Evolutionary conservation across 2,888 invertebrate genomes (phyloP).

Genomic region (Coelinius sp.): DNA sequence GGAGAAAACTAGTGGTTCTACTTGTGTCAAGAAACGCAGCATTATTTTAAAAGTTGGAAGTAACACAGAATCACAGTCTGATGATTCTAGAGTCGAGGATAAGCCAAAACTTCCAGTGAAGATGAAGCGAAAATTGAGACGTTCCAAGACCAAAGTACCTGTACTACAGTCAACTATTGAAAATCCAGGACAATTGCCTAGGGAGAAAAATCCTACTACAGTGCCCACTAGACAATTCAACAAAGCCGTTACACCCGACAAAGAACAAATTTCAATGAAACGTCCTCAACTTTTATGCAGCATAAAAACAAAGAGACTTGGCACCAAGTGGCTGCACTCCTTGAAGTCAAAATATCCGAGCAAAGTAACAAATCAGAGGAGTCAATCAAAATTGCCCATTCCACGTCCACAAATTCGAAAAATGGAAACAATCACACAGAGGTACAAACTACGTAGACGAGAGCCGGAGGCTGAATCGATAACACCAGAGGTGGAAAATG

Average conservation of each 20-base stretch:
- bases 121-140: not conserved
- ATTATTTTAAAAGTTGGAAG: conserved; percentile 32
- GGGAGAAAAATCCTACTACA: not conserved
- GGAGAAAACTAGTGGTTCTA: conserved; percentile 13
- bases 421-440: not conserved
- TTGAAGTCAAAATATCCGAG: not conserved
- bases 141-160: not conserved
- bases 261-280: not conserved
- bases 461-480: not conserved
- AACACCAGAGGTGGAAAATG: not conserved
- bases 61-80: conserved; percentile 9
- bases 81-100: conserved; percentile 9
- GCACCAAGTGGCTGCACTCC: not conserved
- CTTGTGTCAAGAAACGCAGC: conserved; percentile 26
- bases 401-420: not conserved
- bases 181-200: not conserved
- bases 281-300: not conserved
- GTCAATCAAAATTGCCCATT: not conserved
- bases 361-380: not conserved
- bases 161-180: not conserved
- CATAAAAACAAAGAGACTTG: not conserved
- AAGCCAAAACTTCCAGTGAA: not conserved
- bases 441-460: not conserved
- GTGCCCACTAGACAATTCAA: not conserved
- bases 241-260: not conserved